Conservation (phyloP, 1,140 invertebrate species). For the Drosophila albomicans region DNA sequence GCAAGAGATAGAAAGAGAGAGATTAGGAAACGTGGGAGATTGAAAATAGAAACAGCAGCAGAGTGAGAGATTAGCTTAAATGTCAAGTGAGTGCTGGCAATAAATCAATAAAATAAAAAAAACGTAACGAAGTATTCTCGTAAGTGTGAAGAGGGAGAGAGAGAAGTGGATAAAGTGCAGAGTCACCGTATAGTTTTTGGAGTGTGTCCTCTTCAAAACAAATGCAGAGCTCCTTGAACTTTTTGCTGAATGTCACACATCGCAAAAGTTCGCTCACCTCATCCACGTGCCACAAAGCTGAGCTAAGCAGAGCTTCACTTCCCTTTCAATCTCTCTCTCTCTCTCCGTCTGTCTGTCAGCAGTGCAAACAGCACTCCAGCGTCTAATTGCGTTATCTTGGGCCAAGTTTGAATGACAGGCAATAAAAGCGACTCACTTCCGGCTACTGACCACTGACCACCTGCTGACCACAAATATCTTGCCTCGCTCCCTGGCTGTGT, state of each 20-base stretch:
- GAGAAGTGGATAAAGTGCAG: slow-evolving; percentile 11
- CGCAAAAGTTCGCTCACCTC: slow-evolving; percentile 56
- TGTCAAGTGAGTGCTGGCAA: slow-evolving; percentile 1
- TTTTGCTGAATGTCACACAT: slow-evolving; percentile 69
- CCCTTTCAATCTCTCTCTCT: background rate
- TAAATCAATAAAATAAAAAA: background rate
- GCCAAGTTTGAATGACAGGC: slow-evolving; percentile 31
- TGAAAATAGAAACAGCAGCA: too few species aligned
- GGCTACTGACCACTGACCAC: slow-evolving; percentile 1
- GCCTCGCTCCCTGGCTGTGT: slow-evolving; percentile 41
- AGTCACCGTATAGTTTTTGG: slow-evolving; percentile 18
- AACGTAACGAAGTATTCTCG: background rate
- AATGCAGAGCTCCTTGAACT: slow-evolving; percentile 64
- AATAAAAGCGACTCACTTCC: slow-evolving; percentile 50
- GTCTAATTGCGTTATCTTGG: slow-evolving; percentile 38
- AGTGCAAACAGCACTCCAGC: background rate
- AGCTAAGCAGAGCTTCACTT: background rate
- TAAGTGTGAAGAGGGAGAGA: background rate
- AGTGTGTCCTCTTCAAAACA: slow-evolving; percentile 17
- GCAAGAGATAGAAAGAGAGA: too few species aligned
- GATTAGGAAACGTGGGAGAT: too few species aligned
- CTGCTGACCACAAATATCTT: background rate
- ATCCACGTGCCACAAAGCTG: background rate
- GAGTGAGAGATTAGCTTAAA: background rate
- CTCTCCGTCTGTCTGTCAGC: too few species aligned